A percentile compares a stretch with the other conserved stretches of the same genome.
Conservation (phyloP, 2,797 vertebrate genomes). For the Anomalospiza imberbis region DNA sequence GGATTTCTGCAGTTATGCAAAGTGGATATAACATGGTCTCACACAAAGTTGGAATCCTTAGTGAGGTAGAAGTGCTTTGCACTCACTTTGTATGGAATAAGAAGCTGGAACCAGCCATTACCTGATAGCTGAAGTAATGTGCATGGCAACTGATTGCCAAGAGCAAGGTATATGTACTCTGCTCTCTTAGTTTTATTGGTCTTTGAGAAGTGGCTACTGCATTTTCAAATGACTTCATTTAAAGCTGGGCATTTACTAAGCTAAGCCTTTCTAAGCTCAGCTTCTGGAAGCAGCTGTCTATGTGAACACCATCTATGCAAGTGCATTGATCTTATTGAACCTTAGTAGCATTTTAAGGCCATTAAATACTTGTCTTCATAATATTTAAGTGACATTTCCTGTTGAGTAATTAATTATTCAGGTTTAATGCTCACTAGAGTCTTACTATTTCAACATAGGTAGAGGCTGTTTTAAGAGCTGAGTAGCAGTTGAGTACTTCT, state of each 20-base stretch:
- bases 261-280: neutral
- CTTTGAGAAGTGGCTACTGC: neutral
- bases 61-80: neutral
- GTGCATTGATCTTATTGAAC: neutral
- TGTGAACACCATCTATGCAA: neutral
- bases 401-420: constrained; percentile 20
- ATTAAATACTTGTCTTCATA: neutral
- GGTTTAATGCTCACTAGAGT: neutral
- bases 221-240: neutral
- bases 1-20: neutral
- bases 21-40: neutral
- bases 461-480: neutral
- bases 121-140: neutral
- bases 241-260: neutral
- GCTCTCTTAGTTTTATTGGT: neutral
- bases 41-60: neutral
- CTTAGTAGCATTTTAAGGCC: neutral
- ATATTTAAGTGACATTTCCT: neutral
- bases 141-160: neutral
- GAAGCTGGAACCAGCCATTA: neutral
- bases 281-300: neutral
- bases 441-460: neutral
- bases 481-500: neutral
- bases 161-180: neutral
- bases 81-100: neutral